Evolutionary conservation across 2,888 invertebrate species (phyloP), one percentile per base, ranked within the genome.

Genomic region (Furcula furcula): DNA sequence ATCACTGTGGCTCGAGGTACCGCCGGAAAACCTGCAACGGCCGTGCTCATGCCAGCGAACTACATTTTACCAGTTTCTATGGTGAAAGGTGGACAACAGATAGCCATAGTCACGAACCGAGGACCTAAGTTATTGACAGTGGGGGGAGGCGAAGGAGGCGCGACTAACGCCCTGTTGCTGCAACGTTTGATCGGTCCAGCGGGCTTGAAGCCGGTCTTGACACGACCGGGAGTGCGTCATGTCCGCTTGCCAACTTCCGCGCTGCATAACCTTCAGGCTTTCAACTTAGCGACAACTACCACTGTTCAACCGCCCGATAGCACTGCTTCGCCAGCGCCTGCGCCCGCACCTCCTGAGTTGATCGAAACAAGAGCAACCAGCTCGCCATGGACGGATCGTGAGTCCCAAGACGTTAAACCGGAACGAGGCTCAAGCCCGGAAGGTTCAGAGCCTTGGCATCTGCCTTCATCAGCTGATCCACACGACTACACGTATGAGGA

Each of bases 31-130:
- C 92, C 92, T 3, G 89, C 93, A 0, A 92, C 93, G 1, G 89
- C 91, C 0, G 92, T 94, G 4, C 70, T 94, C 23, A 92, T 93
- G 72, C 93, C 93, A n/a, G 92, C 93, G 0, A 93, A 93, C 69
- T 93, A 93, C 55, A 90, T 94, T 39, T 73, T 94, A 51, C 94
- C 94, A 0, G 92, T 93, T 52, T 93, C 93, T 2, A 90, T 93
- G 85, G 90, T 94, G 38, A 94, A 94, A 74, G 91, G 93, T 5
- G 92, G 93, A 1, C 93, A 93, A 62, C 93, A 93, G 58, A 93
- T 93, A 38, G 93, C 93, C 2, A 93, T 93, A 40, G 93, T 94
- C 3, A 93, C 93, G 3, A 93, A 93, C 46, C 92, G 92, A 4
- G 93, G 93, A 38, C 92, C 76, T 54, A 92, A 75, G 72, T 79